Evolutionary conservation across 2,797 vertebrate species (phyloP), one percentile per base, ranked within the genome.

Genomic region (Periparus ater): DNA sequence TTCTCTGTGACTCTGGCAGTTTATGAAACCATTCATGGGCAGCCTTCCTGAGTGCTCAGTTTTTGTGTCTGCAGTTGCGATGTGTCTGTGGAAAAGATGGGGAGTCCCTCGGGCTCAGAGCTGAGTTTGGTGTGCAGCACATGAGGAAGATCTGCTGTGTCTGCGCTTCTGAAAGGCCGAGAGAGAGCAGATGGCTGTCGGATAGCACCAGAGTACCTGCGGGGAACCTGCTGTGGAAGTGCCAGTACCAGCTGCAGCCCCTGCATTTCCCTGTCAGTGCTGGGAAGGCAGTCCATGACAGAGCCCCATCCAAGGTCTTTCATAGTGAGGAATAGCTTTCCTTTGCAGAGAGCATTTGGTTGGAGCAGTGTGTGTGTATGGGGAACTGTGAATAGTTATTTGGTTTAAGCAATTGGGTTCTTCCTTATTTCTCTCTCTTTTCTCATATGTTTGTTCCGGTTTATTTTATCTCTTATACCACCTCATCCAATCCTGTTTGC

Each of bases 41-140:
- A 73, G 0, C 30, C 7, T 90, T 23, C 27, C 22, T 36, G n/a
- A 74, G n/a, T 4, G 0, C 29, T 83, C 1, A 0, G 3, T 1
- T 80, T 90, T 61, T 67, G 36, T 86, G 55, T 10, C 55, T 85
- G 79, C 51, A 61, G 54, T 74, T 89, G 75, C 42, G 65, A 1
- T 7, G 13, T 32, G n/a, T 48, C 58, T 62, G 42, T 45, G 45
- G 36, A 62, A 73, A 62, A 76, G 40, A 76, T 0, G 0, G 10
- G 13, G 22, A 58, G 11, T 38, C 48, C 19, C 48, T 62, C 44
- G 36, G 65, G 61, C 36, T 80, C 22, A 29, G 76, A 48, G 30
- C 30, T 66, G 72, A 11, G 25, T 66, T 70, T 77, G 72, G 38
- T 66, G 53, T 67, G 36, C 36, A n/a, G 61, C 0, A 0, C 70